Evolutionary conservation across 2,113 vertebrate genomes (phyloP), one percentile per base, ranked within the genome.

Genomic region (Nerophis ophidion): DNA sequence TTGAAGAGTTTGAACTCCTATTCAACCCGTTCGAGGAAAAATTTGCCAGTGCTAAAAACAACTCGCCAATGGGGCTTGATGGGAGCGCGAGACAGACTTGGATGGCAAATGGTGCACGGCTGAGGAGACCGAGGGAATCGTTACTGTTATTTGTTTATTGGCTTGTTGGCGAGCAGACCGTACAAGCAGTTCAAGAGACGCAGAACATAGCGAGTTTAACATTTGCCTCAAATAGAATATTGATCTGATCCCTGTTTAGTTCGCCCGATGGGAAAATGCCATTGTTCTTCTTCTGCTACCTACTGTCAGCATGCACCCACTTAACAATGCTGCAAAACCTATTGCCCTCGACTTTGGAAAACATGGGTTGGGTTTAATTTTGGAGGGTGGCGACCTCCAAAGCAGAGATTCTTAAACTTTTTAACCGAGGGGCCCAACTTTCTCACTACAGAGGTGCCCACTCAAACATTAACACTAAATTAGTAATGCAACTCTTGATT

Each of bases 1-100:
- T 57, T 47, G 26, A 48, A 69, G 40, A 66, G 16, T 35, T 35
- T 63, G 58, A 66, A 68, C 58, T 71, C 48, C 50, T 13, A 62
- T 65, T 71, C 50, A 70, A 65, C 48, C 46, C 38, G 4, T 59
- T 16, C 45, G n/a, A 15, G 36, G 4, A 60, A 36, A 5, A 34
- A 36, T 62, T 33, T 66, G 33, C 12, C 49, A 60, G 49, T 17
- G 17, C 16, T 56, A 36, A 35, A 54, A 11, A 9, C 12, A 34
- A 55, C 13, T 44, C 69, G 56, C 50, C 53, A 36, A 33, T 5
- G 35, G 45, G 34, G 44, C 14, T 36, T 16, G 26, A 26, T 8
- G 33, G 51, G 35, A 17, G 48, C 56, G 34, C 51, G 33, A 70
- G 46, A 15, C 40, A n/a, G 34, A 35, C 15, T 57, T 12, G 33